A percentile compares a stretch with the other conserved stretches of the same genome.
phyloP scores from a whole-genome alignment of 2,113 vertebrate genomes.

The Hypocryptadius cinnamomeus region DNA sequence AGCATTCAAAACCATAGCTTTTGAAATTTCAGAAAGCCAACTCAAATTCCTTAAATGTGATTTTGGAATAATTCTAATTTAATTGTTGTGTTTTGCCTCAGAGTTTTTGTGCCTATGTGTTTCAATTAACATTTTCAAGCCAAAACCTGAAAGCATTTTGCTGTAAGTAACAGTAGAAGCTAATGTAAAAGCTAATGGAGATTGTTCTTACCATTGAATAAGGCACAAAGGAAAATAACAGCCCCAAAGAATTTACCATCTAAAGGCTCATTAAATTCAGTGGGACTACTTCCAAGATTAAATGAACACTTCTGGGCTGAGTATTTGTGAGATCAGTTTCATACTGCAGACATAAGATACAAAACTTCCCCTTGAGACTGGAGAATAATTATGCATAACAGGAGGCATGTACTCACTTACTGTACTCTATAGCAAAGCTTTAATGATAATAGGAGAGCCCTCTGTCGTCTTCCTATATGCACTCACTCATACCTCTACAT shows the following conservation, averaged over 20 bases:
- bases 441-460: neutral
- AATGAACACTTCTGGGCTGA: conserved; percentile 35
- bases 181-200: conserved; percentile 29
- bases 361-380: conserved; percentile 8
- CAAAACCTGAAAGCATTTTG: conserved; percentile 47
- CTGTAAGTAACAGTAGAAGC: conserved; percentile 37
- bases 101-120: neutral
- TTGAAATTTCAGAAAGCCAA: neutral
- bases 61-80: neutral
- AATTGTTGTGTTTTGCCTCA: neutral
- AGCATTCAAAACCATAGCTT: neutral
- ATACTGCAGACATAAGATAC: neutral
- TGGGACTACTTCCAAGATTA: conserved; percentile 42
- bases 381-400: neutral
- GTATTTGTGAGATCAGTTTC: conserved; percentile 31
- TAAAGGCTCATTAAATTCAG: conserved; percentile 32
- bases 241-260: conserved; percentile 20
- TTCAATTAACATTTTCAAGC: conserved; percentile 6
- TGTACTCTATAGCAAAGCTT: neutral
- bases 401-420: neutral
- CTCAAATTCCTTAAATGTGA: neutral
- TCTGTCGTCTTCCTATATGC: neutral
- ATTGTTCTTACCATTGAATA: neutral
- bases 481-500: neutral
- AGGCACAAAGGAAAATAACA: conserved; percentile 5